Evolutionary conservation across 2,888 invertebrate genomes (phyloP).

Genomic region (Aphodius sticticus): DNA sequence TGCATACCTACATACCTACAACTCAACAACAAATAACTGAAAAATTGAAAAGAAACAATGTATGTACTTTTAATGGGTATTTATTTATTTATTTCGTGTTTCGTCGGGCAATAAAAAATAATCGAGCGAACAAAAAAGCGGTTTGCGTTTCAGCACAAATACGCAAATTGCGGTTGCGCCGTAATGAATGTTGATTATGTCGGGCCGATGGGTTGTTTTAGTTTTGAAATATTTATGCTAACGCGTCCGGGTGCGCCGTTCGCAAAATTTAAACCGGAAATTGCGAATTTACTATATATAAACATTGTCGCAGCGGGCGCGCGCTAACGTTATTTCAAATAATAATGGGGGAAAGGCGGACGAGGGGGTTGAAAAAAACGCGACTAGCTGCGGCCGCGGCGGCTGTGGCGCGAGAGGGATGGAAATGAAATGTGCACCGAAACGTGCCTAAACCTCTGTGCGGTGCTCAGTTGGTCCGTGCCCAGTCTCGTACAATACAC

Average conservation of each 20-base stretch:
- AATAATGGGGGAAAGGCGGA: conserved; percentile 13
- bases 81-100: background rate
- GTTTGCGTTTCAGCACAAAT: conserved; percentile 17
- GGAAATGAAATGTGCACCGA: conserved; percentile 52
- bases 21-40: no score
- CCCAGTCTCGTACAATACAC: conserved; percentile 47
- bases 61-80: background rate
- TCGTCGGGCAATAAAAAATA: background rate
- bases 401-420: conserved; percentile 18
- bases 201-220: conserved; percentile 35
- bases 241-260: conserved; percentile 25
- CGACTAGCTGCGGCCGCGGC: conserved; percentile 27
- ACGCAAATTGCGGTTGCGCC: conserved; percentile 31
- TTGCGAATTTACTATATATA: conserved; percentile 44
- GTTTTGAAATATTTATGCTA: conserved; percentile 37
- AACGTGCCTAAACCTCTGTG: conserved; percentile 50
- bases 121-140: conserved; percentile 5
- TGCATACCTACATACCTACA: no score
- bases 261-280: conserved; percentile 48
- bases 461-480: conserved; percentile 34
- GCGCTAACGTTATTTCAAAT: conserved; percentile 18
- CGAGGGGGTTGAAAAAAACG: conserved; percentile 22
- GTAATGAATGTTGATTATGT: conserved; percentile 38
- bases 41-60: background rate
- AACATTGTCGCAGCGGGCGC: conserved; percentile 11